A percentile compares a stretch with the other conserved stretches of the same genome.
Evolutionary conservation across 2,797 vertebrate genomes (phyloP).

Genomic region (Pyrocephalus nanus): DNA sequence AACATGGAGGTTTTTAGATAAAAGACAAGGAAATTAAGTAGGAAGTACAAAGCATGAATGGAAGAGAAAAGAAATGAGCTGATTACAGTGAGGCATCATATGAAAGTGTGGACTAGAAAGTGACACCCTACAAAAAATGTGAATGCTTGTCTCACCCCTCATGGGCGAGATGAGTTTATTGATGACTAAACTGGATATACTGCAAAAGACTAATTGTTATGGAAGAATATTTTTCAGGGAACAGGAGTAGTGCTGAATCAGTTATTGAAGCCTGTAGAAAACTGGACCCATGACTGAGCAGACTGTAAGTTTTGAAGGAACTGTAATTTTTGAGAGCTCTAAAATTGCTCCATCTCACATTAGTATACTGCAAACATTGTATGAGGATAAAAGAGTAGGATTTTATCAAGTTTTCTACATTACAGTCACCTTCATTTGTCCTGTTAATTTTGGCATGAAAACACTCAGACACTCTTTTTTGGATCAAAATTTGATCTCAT

Average conservation of each 20-base stretch:
- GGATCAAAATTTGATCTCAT: slow-evolving; percentile 1
- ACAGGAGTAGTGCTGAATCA: background rate
- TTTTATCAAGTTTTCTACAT: slow-evolving; percentile 7
- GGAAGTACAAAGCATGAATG: background rate
- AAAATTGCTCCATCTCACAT: background rate
- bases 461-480: background rate
- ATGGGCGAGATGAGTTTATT: background rate
- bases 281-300: background rate
- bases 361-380: background rate
- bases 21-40: slow-evolving; percentile 21
- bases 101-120: background rate
- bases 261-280: background rate
- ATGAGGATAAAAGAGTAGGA: background rate
- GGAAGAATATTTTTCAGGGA: background rate
- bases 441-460: slow-evolving; percentile 15
- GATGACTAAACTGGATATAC: background rate
- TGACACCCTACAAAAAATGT: background rate
- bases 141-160: background rate
- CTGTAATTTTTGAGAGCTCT: background rate
- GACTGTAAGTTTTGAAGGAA: background rate
- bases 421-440: background rate
- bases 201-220: slow-evolving; percentile 17
- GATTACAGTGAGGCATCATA: background rate
- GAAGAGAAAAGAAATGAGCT: background rate
- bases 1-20: background rate